Evolutionary conservation across 2,113 vertebrate species (phyloP).

Genomic region (Xenopus tropicalis): DNA sequence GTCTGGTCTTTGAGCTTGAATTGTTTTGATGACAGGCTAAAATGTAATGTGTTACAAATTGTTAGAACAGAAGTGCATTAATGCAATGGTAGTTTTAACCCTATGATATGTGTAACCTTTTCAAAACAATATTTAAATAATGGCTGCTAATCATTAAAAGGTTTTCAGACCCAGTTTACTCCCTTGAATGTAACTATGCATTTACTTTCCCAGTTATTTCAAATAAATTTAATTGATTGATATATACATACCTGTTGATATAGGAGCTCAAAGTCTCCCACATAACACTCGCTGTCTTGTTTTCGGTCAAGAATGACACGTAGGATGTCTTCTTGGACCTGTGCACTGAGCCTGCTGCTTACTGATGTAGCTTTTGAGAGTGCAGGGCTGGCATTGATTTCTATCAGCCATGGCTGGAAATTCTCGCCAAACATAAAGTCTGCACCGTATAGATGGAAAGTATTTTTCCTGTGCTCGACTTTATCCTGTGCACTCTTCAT

Average conservation of each 20-base stretch:
- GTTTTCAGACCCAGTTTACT: too few species aligned
- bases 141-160: too few species aligned
- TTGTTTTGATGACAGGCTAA: too few species aligned
- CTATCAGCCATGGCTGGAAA: conserved; percentile 56
- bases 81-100: too few species aligned
- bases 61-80: too few species aligned
- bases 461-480: conserved; percentile 52
- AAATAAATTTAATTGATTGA: too few species aligned
- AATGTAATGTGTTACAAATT: too few species aligned
- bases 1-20: too few species aligned
- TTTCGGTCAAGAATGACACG: not conserved
- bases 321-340: conserved; percentile 17
- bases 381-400: conserved; percentile 42
- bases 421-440: conserved; percentile 56
- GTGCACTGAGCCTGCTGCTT: not conserved
- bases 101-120: too few species aligned
- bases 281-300: not conserved
- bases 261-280: not conserved
- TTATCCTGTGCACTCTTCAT: conserved; percentile 48
- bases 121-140: too few species aligned
- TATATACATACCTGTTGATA: not conserved
- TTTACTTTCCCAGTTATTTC: too few species aligned
- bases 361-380: not conserved
- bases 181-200: too few species aligned
- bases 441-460: conserved; percentile 56